These are phyloP conservation scores for Orchestia grillus DNA, from an alignment of 1,140 invertebrate genomes.

Conservation along the genomic window DNA sequence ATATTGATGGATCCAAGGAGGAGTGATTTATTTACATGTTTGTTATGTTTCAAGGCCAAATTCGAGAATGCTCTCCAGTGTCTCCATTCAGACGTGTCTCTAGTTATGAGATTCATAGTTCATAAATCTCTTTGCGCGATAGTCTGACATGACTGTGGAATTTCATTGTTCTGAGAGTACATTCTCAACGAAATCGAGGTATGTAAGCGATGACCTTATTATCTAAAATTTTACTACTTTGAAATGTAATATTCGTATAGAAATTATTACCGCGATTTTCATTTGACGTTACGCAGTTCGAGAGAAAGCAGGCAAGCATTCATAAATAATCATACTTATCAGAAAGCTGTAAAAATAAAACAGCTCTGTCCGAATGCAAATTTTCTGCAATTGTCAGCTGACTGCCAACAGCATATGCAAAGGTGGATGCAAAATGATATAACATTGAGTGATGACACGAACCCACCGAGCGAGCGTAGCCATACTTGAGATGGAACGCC, in stretches of 20 bases:
- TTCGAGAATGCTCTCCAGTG: background rate
- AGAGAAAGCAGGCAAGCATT: background rate
- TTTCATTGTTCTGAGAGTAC: background rate
- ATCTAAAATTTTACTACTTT: background rate
- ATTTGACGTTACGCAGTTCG: background rate
- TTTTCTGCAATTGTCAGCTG: background rate
- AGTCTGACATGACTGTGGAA: background rate
- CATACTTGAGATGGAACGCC: background rate
- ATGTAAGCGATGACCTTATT: background rate
- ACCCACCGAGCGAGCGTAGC: background rate
- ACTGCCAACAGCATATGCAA: background rate
- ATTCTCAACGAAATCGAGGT: background rate
- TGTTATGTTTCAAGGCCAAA: background rate
- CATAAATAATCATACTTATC: background rate
- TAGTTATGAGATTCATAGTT: background rate
- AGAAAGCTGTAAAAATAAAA: background rate
- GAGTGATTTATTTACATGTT: background rate
- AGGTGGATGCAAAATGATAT: background rate
- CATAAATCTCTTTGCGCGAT: background rate
- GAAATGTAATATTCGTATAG: background rate
- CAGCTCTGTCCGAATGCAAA: background rate
- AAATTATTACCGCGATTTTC: background rate
- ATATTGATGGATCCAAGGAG: background rate
- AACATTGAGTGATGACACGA: background rate
- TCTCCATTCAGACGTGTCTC: background rate